phyloP scores from a whole-genome alignment of 1,140 invertebrate genomes.

The Meloidogyne chitwoodi region DNA sequence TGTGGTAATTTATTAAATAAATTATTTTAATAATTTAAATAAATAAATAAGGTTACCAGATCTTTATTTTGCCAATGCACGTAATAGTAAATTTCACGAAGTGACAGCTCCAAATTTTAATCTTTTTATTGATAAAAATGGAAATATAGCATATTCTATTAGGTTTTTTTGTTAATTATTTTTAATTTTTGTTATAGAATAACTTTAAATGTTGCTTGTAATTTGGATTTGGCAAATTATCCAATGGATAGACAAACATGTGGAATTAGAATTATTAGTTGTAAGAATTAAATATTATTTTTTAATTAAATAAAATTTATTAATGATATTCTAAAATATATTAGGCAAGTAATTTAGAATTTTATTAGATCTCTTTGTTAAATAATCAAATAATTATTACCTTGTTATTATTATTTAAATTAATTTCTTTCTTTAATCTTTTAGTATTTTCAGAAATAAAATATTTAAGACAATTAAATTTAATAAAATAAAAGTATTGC shows the following conservation, averaged over 20 bases:
- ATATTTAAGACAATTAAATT: too few relatives aligned
- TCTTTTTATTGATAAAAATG: slow-evolving; percentile 60
- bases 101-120: slow-evolving; percentile 60
- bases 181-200: slow-evolving; percentile 21
- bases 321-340: too few relatives aligned
- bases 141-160: slow-evolving; percentile 60
- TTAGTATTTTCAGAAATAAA: too few relatives aligned
- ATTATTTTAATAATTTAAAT: slow-evolving; percentile 30
- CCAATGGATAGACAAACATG: slow-evolving; percentile 57
- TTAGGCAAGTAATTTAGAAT: too few relatives aligned
- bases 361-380: too few relatives aligned
- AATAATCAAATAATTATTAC: too few relatives aligned
- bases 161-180: slow-evolving; percentile 25
- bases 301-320: slow-evolving; percentile 5
- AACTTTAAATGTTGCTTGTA: slow-evolving; percentile 52
- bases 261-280: slow-evolving; percentile 45
- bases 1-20: slow-evolving; percentile 42
- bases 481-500: too few relatives aligned
- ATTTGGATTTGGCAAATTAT: slow-evolving; percentile 49
- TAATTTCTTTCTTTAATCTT: too few relatives aligned
- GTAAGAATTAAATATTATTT: slow-evolving; percentile 30
- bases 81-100: slow-evolving; percentile 47
- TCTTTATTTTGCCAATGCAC: slow-evolving; percentile 56
- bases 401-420: too few relatives aligned
- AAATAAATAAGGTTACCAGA: slow-evolving; percentile 63